Evolutionary conservation across 2,113 vertebrate species (phyloP).

Genomic region (Cyprinodon variegatus): DNA sequence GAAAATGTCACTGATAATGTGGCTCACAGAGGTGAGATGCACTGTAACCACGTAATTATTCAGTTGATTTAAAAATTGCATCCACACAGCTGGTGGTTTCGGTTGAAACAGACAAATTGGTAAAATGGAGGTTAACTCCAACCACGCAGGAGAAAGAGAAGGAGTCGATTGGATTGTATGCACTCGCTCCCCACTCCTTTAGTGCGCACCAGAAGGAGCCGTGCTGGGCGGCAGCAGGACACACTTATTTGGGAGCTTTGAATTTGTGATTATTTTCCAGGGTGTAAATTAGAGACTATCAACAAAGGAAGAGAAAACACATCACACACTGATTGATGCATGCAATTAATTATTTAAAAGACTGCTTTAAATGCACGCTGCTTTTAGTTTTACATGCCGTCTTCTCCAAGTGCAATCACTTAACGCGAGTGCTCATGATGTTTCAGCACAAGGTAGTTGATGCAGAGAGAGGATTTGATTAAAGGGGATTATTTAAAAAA

Average conservation of each 20-base stretch:
- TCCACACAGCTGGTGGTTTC: constrained; percentile 53
- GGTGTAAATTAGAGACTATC: constrained; percentile 72
- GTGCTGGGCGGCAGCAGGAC: constrained; percentile 61
- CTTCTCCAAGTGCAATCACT: constrained; percentile 16
- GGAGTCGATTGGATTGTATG: constrained; percentile 44
- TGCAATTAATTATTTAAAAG: constrained; percentile 35
- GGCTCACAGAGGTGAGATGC: constrained; percentile 53
- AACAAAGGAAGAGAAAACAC: constrained; percentile 60
- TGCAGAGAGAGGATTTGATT: constrained; percentile 8
- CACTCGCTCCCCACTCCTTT: constrained; percentile 41
- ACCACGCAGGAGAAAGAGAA: constrained; percentile 55
- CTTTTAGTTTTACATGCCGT: constrained; percentile 20
- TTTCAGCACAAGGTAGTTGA: not conserved
- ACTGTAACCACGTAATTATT: constrained; percentile 63
- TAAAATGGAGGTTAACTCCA: constrained; percentile 66
- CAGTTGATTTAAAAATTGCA: constrained; percentile 71
- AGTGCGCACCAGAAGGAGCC: constrained; percentile 64
- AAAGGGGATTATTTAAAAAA: constrained; percentile 1
- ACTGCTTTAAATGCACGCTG: constrained; percentile 25
- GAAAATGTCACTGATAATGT: constrained; percentile 69
- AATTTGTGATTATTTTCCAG: constrained; percentile 70
- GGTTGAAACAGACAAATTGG: constrained; percentile 54
- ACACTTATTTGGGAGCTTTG: constrained; percentile 61
- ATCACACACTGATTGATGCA: constrained; percentile 56
- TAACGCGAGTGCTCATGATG: not conserved